Conservation (phyloP, 2,797 vertebrate species). For the Balearica regulorum region DNA sequence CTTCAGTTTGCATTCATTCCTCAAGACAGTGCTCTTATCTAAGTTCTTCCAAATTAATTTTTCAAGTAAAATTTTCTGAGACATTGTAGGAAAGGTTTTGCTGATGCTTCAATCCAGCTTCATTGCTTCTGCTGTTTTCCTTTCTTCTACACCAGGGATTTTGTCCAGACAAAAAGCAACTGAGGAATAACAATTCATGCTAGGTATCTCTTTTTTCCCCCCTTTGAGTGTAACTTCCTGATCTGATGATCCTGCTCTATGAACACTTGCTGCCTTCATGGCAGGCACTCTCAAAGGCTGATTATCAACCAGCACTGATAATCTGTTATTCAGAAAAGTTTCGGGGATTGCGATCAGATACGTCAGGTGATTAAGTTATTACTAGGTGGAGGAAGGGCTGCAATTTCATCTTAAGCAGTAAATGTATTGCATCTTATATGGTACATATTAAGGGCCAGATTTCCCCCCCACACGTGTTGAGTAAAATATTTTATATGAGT, state of each 20-base stretch:
- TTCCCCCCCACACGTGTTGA: background rate
- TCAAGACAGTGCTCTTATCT: background rate
- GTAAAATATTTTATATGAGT: background rate
- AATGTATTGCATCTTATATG: background rate
- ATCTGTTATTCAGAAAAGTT: background rate
- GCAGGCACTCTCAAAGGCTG: background rate
- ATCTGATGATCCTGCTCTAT: background rate
- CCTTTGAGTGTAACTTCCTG: background rate
- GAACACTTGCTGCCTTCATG: background rate
- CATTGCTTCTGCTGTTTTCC: background rate
- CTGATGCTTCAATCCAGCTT: background rate
- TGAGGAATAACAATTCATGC: background rate
- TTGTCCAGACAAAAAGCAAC: background rate
- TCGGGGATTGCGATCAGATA: background rate
- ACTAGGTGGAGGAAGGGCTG: background rate
- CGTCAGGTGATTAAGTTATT: background rate
- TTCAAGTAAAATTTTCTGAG: slow-evolving; percentile 18
- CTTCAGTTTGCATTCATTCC: background rate
- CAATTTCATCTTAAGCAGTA: background rate
- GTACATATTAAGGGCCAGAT: background rate
- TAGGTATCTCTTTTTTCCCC: background rate
- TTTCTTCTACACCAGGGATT: background rate
- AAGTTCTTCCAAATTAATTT: slow-evolving; percentile 12
- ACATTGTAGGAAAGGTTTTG: background rate
- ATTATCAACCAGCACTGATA: background rate